A percentile compares a stretch with the other conserved stretches of the same genome.
Evolutionary conservation across 2,888 invertebrate genomes (phyloP).

Genomic region (Notocelia uddmanniana): DNA sequence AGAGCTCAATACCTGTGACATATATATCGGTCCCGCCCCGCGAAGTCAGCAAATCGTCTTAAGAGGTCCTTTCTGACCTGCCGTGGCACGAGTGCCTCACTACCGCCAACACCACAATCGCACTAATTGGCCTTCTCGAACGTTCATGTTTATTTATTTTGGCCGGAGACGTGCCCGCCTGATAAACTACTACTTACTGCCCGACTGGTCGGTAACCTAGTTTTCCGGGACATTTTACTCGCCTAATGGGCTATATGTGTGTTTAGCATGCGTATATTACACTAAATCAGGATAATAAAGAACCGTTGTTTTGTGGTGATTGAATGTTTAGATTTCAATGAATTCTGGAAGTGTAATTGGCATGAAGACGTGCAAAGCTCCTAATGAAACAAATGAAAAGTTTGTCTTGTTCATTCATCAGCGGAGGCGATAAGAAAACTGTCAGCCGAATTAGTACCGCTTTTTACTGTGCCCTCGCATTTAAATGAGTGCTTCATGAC

Average conservation of each 20-base stretch:
- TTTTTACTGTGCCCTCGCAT: too few relatives aligned
- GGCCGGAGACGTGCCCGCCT: slow-evolving; percentile 35
- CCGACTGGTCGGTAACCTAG: slow-evolving; percentile 29
- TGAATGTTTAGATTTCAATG: not conserved
- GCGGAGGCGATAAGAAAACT: too few relatives aligned
- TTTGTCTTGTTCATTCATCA: too few relatives aligned
- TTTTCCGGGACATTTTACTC: slow-evolving; percentile 36
- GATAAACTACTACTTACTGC: slow-evolving; percentile 41
- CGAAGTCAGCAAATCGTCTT: not conserved
- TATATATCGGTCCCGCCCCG: too few relatives aligned
- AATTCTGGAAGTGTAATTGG: not conserved
- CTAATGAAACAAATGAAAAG: too few relatives aligned
- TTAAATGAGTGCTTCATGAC: too few relatives aligned
- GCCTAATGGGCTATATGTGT: slow-evolving; percentile 15
- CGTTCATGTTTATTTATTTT: slow-evolving; percentile 46
- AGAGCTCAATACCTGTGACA: too few relatives aligned
- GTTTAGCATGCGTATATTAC: slow-evolving; percentile 17
- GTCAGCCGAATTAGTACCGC: too few relatives aligned
- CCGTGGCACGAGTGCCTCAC: not conserved
- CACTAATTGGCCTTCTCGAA: slow-evolving; percentile 41
- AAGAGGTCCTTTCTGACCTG: slow-evolving; percentile 14
- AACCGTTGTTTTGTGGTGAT: not conserved
- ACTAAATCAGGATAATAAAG: slow-evolving; percentile 5
- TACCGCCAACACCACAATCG: slow-evolving; percentile 41
- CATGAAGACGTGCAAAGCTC: too few relatives aligned